These are phyloP conservation scores for Tenthredo scrophulariae DNA, from an alignment of 2,888 invertebrate genomes.

Conservation along the genomic window DNA sequence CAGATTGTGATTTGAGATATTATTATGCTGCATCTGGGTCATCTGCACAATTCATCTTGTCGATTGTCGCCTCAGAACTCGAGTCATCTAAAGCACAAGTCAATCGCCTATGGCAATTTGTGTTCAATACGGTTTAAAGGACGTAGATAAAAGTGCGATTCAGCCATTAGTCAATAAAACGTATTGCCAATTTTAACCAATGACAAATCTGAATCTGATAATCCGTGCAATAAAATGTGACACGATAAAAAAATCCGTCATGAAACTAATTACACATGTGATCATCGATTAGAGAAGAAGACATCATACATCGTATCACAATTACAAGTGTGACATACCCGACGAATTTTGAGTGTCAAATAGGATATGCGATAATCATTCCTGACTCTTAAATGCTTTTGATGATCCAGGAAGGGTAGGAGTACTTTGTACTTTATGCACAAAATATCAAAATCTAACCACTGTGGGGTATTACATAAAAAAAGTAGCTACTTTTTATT, in stretches of 20 bases:
- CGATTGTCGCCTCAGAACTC: background rate
- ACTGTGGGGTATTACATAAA: background rate
- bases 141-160: background rate
- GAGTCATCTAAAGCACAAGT: background rate
- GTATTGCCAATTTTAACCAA: background rate
- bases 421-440: background rate
- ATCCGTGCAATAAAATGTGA: background rate
- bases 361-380: background rate
- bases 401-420: background rate
- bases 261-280: background rate
- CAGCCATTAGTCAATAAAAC: background rate
- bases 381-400: background rate
- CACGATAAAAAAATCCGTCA: background rate
- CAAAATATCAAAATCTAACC: background rate
- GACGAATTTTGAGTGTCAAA: background rate
- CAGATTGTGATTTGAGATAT: slow-evolving; percentile 17
- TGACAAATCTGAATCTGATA: background rate
- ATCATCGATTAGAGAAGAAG: background rate
- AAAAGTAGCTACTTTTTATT: slow-evolving; percentile 34
- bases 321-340: background rate
- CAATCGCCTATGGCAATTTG: slow-evolving; percentile 15
- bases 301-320: background rate
- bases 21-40: background rate
- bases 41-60: slow-evolving; percentile 12
- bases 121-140: background rate